Percentiles rank a stretch among this genome's conserved stretches.
These are phyloP conservation scores for Gila orcuttii DNA, from an alignment of 2,113 vertebrate genomes.

Conservation along the genomic window DNA sequence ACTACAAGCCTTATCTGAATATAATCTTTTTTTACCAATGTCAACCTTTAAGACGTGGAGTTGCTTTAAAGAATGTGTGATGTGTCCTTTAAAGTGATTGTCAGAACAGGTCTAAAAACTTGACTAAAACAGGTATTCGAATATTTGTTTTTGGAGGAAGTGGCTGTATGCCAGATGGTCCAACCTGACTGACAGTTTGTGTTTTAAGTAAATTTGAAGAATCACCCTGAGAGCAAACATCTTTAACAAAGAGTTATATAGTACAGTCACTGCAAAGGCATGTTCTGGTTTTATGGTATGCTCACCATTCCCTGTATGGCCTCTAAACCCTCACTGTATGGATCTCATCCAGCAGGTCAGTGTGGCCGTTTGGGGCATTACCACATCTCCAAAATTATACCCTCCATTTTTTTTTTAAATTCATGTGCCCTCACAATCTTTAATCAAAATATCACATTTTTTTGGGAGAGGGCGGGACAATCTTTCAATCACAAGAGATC, in stretches of 20 bases:
- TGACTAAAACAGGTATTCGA: not conserved
- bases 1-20: not conserved
- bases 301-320: not conserved
- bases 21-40: not conserved
- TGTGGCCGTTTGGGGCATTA: not conserved
- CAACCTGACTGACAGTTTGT: not conserved
- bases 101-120: not conserved
- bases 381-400: not conserved
- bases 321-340: not conserved
- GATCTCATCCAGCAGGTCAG: not conserved
- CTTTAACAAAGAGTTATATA: not conserved
- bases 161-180: not conserved
- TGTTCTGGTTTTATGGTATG: not conserved
- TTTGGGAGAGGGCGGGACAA: too few species aligned
- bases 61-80: not conserved
- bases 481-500: too few species aligned
- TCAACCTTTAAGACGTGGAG: not conserved
- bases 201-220: not conserved
- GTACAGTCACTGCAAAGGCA: not conserved
- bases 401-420: not conserved
- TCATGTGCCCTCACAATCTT: too few species aligned
- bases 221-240: not conserved
- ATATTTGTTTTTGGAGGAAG: conserved; percentile 4
- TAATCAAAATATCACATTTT: too few species aligned
- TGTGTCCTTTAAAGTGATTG: not conserved